Percentiles rank a stretch among this genome's conserved stretches.
phyloP scores from a whole-genome alignment of 2,113 vertebrate genomes.

The Marcusenius ussheri region DNA sequence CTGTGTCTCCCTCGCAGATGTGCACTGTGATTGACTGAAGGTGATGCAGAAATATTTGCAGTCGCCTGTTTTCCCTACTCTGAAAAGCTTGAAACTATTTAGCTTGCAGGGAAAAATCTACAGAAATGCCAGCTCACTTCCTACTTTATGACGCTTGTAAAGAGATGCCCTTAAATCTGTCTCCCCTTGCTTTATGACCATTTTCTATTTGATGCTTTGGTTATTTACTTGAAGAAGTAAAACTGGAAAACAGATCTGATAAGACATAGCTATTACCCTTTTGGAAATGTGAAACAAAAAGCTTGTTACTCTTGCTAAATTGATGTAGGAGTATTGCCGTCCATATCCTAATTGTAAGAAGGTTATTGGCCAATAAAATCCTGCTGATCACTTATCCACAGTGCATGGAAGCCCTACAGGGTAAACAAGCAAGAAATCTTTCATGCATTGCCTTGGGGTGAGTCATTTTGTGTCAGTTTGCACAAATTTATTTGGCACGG shows the following conservation, averaged over 20 bases:
- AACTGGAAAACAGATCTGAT: neutral
- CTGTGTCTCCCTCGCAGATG: neutral
- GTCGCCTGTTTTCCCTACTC: neutral
- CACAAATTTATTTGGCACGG: neutral
- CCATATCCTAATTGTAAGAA: conserved; percentile 1
- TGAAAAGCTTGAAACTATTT: neutral
- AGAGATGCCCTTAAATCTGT: conserved; percentile 2
- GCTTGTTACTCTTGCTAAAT: conserved; percentile 3
- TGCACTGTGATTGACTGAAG: neutral
- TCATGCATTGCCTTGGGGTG: conserved; percentile 1
- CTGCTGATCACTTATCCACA: conserved; percentile 14
- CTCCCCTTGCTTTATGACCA: neutral
- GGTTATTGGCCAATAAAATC: conserved; percentile 6
- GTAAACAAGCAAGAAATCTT: conserved; percentile 6
- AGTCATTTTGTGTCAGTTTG: conserved; percentile 9
- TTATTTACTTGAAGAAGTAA: neutral
- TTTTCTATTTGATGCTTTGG: neutral
- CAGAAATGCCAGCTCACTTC: neutral
- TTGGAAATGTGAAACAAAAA: neutral
- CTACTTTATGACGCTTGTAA: neutral
- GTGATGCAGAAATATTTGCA: neutral
- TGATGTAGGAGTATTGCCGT: neutral
- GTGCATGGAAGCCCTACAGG: neutral
- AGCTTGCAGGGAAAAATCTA: neutral
- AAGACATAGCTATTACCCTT: conserved; percentile 8